Evolutionary conservation across 30 jellyfish, hydroid and myxozoan genomes (phyloP).

Genomic region (Aurelia sp.): DNA sequence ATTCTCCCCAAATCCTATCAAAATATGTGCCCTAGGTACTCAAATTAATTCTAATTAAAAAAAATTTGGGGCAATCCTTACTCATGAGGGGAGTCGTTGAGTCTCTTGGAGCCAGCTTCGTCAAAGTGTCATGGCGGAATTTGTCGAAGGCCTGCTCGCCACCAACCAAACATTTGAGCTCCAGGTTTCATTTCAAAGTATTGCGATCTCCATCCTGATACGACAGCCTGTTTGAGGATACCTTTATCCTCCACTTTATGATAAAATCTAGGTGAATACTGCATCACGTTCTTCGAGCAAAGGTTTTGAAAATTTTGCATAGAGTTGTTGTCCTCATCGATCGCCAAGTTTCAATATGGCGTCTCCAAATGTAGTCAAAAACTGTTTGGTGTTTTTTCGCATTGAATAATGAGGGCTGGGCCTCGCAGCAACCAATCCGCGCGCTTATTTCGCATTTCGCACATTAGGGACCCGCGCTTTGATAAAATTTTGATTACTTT

Average conservation of each 20-base stretch:
- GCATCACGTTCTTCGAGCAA: not conserved
- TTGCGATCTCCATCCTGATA: slow-evolving; percentile 7
- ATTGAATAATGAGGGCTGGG: slow-evolving; percentile 25
- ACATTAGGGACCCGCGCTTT: no score
- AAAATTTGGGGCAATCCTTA: slow-evolving; percentile 11
- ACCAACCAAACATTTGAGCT: slow-evolving; percentile 37
- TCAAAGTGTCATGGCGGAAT: slow-evolving; percentile 56
- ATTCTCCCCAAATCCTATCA: not conserved
- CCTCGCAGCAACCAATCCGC: slow-evolving; percentile 56
- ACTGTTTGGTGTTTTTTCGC: slow-evolving; percentile 4
- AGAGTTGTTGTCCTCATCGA: slow-evolving; percentile 7
- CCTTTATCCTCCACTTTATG: not conserved
- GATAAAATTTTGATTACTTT: no score
- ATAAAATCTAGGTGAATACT: not conserved
- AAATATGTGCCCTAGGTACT: slow-evolving; percentile 11
- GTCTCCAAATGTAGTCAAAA: slow-evolving; percentile 11
- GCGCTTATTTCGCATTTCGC: no score
- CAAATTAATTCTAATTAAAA: not conserved
- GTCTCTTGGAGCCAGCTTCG: slow-evolving; percentile 10
- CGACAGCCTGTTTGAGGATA: not conserved
- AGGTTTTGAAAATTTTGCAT: not conserved
- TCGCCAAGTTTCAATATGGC: slow-evolving; percentile 59
- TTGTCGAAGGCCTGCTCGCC: slow-evolving; percentile 37
- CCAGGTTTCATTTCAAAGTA: not conserved
- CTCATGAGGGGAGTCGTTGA: slow-evolving; percentile 34